Conservation (phyloP, 2,888 invertebrate genomes). For the Metacarcinus magister region DNA sequence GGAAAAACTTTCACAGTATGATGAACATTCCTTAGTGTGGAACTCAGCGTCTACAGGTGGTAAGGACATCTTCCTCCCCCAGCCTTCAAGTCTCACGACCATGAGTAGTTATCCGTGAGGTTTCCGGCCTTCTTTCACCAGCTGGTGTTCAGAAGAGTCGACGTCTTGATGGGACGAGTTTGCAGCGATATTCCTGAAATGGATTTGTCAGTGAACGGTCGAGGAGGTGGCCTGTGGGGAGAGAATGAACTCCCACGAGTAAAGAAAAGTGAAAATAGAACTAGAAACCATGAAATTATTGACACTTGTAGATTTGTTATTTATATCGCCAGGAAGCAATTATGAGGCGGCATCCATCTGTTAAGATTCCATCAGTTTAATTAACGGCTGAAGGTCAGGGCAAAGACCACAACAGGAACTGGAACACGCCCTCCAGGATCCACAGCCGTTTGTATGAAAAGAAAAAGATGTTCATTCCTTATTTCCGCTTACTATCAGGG, state of each 20-base stretch:
- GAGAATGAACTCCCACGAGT: background rate
- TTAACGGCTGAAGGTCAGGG: background rate
- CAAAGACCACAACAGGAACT: background rate
- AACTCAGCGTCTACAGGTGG: constrained; percentile 28
- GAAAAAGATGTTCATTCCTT: background rate
- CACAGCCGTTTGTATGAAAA: background rate
- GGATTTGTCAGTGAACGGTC: background rate
- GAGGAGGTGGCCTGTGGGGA: background rate
- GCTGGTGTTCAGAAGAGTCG: background rate
- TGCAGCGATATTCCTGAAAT: background rate
- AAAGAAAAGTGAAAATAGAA: background rate
- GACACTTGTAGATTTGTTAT: background rate
- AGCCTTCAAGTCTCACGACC: background rate
- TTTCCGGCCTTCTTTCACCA: constrained; percentile 23
- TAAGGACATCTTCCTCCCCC: background rate
- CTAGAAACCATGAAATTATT: background rate
- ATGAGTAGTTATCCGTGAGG: background rate
- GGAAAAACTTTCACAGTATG: background rate
- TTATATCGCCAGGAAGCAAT: background rate
- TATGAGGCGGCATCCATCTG: background rate
- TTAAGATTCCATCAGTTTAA: background rate
- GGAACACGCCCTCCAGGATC: background rate
- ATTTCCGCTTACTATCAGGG: background rate
- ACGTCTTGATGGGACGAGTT: background rate
- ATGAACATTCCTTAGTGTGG: background rate